These are phyloP conservation scores for Drosophila emarginata DNA, from an alignment of 2,888 invertebrate genomes.

Conservation along the genomic window DNA sequence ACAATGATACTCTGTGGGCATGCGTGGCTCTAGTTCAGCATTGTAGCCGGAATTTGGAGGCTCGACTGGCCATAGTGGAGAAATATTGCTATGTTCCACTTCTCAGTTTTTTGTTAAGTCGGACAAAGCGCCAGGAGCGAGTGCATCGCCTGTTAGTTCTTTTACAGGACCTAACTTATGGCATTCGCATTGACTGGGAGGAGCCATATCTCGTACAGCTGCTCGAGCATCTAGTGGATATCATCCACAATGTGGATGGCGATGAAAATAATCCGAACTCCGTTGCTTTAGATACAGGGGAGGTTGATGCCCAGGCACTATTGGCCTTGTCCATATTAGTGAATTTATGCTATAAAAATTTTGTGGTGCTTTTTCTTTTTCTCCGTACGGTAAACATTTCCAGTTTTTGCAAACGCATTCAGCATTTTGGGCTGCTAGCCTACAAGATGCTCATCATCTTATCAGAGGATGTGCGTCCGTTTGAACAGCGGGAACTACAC, in stretches of 20 bases:
- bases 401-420: constrained; percentile 78
- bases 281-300: constrained; percentile 33
- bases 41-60: constrained; percentile 77
- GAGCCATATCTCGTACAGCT: constrained; percentile 88
- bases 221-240: constrained; percentile 87
- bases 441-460: constrained; percentile 81
- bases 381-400: constrained; percentile 87
- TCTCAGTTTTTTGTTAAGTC: constrained; percentile 71
- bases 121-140: constrained; percentile 72
- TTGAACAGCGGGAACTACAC: constrained; percentile 76
- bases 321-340: constrained; percentile 88
- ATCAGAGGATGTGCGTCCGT: constrained; percentile 78
- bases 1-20: constrained; percentile 78
- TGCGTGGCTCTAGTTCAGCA: constrained; percentile 78
- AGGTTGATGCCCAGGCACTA: constrained; percentile 64
- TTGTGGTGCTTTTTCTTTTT: constrained; percentile 88
- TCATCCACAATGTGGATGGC: constrained; percentile 84
- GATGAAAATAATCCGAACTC: constrained; percentile 63
- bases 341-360: constrained; percentile 90
- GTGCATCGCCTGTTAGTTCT: constrained; percentile 70
- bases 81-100: constrained; percentile 80
- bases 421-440: constrained; percentile 78
- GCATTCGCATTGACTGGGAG: constrained; percentile 91
- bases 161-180: constrained; percentile 88
- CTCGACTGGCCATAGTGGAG: constrained; percentile 73